phyloP scores from a whole-genome alignment of 2,113 vertebrate genomes.

The Myiozetetes cayanensis region DNA sequence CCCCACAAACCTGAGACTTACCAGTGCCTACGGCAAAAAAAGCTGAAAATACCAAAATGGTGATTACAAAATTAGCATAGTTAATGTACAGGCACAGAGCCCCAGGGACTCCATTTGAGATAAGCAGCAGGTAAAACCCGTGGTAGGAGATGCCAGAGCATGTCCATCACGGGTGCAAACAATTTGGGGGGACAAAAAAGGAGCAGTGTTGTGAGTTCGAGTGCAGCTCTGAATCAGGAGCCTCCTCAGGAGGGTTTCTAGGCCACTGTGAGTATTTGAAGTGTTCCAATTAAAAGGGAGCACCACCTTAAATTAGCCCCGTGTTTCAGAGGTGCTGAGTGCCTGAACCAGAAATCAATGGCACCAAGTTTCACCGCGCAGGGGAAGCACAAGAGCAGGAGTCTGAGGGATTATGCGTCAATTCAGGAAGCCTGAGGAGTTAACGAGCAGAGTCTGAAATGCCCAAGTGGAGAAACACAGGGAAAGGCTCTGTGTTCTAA shows the following conservation, averaged over 20 bases:
- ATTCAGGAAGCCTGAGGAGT: background rate
- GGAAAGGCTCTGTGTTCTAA: background rate
- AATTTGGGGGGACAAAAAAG: accelerated
- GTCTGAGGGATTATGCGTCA: background rate
- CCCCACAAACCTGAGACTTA: background rate
- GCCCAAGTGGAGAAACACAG: background rate
- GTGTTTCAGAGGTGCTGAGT: background rate
- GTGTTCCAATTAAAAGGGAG: background rate
- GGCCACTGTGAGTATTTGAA: background rate
- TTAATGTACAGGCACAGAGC: background rate
- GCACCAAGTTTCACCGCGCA: background rate
- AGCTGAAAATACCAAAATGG: background rate
- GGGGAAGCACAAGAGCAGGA: background rate
- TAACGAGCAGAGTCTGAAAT: background rate
- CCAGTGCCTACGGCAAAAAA: background rate
- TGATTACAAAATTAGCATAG: background rate
- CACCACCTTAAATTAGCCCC: background rate
- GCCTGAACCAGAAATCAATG: background rate
- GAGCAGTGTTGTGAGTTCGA: background rate
- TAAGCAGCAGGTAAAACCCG: background rate
- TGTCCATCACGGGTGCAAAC: accelerated
- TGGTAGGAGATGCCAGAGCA: background rate
- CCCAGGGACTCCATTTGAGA: background rate
- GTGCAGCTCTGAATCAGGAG: background rate
- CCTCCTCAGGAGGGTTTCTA: background rate